Evolutionary conservation across 2,797 vertebrate genomes (phyloP).

Genomic region (Heliangelus exortis): DNA sequence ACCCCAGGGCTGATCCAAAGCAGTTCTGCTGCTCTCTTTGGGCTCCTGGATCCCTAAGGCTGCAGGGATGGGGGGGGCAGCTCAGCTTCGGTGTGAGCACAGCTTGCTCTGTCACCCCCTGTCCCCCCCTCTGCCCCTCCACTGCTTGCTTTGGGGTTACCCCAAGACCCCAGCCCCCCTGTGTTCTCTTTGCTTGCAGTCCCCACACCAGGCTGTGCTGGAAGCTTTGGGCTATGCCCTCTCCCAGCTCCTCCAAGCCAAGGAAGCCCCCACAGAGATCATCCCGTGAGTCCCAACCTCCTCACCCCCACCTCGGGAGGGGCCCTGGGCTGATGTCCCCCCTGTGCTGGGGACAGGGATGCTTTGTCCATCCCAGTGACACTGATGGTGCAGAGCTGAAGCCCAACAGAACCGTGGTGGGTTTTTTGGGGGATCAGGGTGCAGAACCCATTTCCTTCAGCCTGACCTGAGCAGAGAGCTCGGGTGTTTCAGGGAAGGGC

Average conservation of each 20-base stretch:
- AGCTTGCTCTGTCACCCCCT: neutral
- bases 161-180: neutral
- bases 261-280: slow-evolving; percentile 83
- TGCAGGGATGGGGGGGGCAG: neutral
- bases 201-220: slow-evolving; percentile 86
- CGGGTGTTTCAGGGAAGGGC: slow-evolving; percentile 13
- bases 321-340: neutral
- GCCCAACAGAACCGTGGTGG: neutral
- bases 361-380: neutral
- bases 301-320: neutral
- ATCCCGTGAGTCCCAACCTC: slow-evolving; percentile 84
- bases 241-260: slow-evolving; percentile 91
- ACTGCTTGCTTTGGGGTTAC: neutral
- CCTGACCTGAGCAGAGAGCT: slow-evolving; percentile 13
- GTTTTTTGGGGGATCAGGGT: neutral
- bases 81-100: neutral
- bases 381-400: neutral
- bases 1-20: neutral
- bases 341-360: fast-evolving
- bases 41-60: neutral
- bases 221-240: slow-evolving; percentile 93
- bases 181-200: slow-evolving; percentile 80
- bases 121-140: neutral
- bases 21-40: fast-evolving
- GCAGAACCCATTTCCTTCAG: neutral